Evolutionary conservation across 1,140 invertebrate species (phyloP), one percentile per base, ranked within the genome.

Genomic region (Andrena cerasifolii): DNA sequence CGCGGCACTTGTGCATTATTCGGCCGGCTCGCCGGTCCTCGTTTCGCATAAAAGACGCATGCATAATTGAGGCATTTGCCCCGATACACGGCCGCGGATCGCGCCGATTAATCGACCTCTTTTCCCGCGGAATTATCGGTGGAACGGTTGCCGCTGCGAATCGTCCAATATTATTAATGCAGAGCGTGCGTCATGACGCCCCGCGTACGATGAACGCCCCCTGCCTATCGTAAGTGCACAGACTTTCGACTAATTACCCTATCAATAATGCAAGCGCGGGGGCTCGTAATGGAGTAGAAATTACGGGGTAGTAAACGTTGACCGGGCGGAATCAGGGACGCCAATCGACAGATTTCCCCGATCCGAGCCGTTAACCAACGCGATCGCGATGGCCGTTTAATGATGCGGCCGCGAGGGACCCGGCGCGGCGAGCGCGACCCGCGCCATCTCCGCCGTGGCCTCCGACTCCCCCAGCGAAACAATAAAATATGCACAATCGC

Each of bases 231-330:
- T 70, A 82, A 82, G 66, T 80, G 66, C 21, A 65, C 31, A 40
- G 45, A 62, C 53, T 67, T 74, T 65, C 72, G 65, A 67, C 83
- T 89, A 89, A 89, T 88, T 86, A 81, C 75, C 59, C 49, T 73
- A 89, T 89, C 67, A 89, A 89, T 88, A 89, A 89, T 90, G 79
- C 88, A 89, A 36, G 66, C 63, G 58, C 71, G 16, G 40, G 45
- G 58, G 58, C 75, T 74, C 80, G 65, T 82, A 84, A 82, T 78
- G 80, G 73, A 79, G 81, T 75, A 88, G 82, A 89, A 89, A 89
- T 87, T 89, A 86, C 83, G 24, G 59, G 45, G 58, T 43, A 62
- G 63, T 65, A 78, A 85, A 62, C 58, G 58, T 36, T 43, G 43
- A 71, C 75, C 75, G 45, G n/a, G 65, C 62, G 78, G 86, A 87